phyloP scores from a whole-genome alignment of 2,797 vertebrate species.

The Tiaroga cobitis region DNA sequence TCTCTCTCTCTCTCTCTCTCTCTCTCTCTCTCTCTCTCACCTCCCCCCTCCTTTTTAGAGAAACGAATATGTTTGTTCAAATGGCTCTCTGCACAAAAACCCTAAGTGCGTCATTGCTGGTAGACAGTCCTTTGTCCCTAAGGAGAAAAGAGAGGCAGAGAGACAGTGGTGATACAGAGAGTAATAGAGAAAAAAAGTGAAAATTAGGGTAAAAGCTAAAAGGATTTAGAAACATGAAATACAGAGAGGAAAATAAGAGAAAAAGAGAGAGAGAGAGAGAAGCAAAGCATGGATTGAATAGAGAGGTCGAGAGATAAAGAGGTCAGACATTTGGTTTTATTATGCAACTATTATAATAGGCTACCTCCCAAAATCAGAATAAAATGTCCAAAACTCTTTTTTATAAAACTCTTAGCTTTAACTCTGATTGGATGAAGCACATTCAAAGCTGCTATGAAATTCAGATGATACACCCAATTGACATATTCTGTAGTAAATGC shows the following conservation, averaged over 20 bases:
- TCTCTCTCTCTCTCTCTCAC: slow-evolving; percentile 19
- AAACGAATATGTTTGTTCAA: slow-evolving; percentile 50
- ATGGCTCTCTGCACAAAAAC: slow-evolving; percentile 53
- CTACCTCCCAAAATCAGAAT: slow-evolving; percentile 2
- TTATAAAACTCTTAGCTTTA: neutral
- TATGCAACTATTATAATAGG: slow-evolving; percentile 23
- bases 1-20: slow-evolving; percentile 20
- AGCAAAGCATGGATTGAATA: neutral
- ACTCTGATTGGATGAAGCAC: neutral
- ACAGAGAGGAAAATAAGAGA: neutral
- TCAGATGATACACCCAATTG: neutral
- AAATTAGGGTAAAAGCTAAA: slow-evolving; percentile 22
- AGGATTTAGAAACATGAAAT: slow-evolving; percentile 29
- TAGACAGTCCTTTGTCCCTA: slow-evolving; percentile 50
- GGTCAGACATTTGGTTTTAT: slow-evolving; percentile 20
- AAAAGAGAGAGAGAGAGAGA: neutral
- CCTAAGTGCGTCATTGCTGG: slow-evolving; percentile 55
- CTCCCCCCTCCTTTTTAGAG: slow-evolving; percentile 30
- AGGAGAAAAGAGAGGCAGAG: slow-evolving; percentile 43
- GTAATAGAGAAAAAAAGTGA: neutral
- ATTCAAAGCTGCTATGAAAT: neutral
- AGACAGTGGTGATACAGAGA: slow-evolving; percentile 5
- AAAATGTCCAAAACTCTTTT: neutral
- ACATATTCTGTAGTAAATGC: neutral
- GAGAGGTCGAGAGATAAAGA: slow-evolving; percentile 31